Evolutionary conservation across 2,888 invertebrate species (phyloP), one percentile per base, ranked within the genome.

Genomic region (Drosophila prostipennis): DNA sequence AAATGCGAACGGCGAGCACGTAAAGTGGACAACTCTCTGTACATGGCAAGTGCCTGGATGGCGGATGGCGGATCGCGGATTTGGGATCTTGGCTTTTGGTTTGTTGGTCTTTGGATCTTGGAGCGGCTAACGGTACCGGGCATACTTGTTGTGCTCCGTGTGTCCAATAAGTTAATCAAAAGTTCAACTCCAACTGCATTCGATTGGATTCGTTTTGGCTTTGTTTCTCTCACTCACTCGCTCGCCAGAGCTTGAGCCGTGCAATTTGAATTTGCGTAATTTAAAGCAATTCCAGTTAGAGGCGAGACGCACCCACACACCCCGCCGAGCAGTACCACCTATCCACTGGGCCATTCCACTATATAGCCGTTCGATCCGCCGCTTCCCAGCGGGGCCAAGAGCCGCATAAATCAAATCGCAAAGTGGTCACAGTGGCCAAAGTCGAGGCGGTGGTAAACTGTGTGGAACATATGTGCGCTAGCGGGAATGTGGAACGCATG

Each of bases 211-310:
- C 59, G 52, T 42, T 52, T 68, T 58, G 37, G 45, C 36, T 63
- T 59, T 63, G 65, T 63, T 43, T 53, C 29, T 29, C 29, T 29
- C 29, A 29, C 29, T 29, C 26, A 26, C 26, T 26, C 26, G 42
- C 55, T 36, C 19, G 29, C 61, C 40, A 19, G 57, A 19, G 19
- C 19, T 19, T 19, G 19, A 19, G 51, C 43, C 73, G 49, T 69
- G 63, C 59, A 76, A 58, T 72, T 69, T 71, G 52, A 70, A 87
- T 87, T 84, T 87, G 82, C 83, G 82, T 83, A 83, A 83, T 80
- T 86, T 80, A 83, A 86, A 83, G 82, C 77, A 82, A 86, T 86
- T 80, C 83, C 86, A 86, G 86, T 86, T 80, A 69, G 64, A 76
- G 69, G 69, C 80, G 75, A 45, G 54, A 85, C 86, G 83, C 86